phyloP scores from a whole-genome alignment of 2,113 vertebrate genomes.

The Cheilinus undulatus region DNA sequence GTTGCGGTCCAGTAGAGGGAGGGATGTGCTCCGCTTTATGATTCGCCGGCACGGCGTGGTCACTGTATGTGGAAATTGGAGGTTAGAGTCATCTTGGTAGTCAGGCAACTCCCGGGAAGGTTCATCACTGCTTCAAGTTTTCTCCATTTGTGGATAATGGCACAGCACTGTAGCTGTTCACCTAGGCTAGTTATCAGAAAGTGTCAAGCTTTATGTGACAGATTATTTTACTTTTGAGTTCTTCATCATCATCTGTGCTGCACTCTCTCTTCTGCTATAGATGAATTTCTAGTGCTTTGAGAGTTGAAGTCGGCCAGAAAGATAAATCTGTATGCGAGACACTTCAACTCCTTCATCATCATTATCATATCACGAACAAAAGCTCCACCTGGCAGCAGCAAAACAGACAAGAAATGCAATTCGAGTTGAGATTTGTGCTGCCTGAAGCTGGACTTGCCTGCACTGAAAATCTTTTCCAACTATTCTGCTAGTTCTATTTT shows the following conservation, averaged over 20 bases:
- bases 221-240: no score
- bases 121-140: no score
- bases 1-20: no score
- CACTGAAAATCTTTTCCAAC: constrained; percentile 38
- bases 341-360: constrained; percentile 3
- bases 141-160: no score
- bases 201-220: no score
- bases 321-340: constrained; percentile 35
- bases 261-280: not conserved
- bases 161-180: no score
- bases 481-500: constrained; percentile 22
- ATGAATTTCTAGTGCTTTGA: not conserved
- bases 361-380: constrained; percentile 32
- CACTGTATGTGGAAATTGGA: no score
- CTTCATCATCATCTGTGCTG: not conserved
- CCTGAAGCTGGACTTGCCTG: constrained; percentile 38
- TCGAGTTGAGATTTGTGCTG: constrained; percentile 30
- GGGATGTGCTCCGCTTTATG: no score
- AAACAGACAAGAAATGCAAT: constrained; percentile 26
- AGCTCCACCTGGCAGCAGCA: constrained; percentile 32
- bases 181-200: no score
- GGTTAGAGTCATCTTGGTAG: no score
- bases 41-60: no score
- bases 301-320: rapidly evolving
- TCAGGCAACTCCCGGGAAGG: no score